phyloP scores from a whole-genome alignment of 1,140 invertebrate genomes.

The Trinorchestia longiramus region DNA sequence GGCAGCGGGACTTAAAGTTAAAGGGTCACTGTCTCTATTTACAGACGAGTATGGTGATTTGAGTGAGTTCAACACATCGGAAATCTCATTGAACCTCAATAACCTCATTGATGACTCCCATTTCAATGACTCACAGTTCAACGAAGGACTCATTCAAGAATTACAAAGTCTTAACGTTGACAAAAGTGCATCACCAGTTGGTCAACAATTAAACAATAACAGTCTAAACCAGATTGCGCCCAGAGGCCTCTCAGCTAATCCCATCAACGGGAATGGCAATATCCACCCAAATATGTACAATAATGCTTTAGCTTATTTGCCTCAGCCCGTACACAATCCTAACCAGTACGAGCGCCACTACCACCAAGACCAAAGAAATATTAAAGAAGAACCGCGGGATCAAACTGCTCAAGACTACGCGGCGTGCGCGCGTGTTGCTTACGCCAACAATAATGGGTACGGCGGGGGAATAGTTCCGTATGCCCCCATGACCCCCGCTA shows the following conservation, averaged over 20 bases:
- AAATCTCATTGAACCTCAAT: conserved; percentile 89
- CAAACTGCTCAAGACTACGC: conserved; percentile 71
- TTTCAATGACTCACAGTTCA: conserved; percentile 82
- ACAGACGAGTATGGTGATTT: conserved; percentile 75
- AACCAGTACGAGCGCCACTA: conserved; percentile 77
- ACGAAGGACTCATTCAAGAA: conserved; percentile 78
- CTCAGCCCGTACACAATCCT: conserved; percentile 87
- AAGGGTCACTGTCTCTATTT: conserved; percentile 68
- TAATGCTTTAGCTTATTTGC: conserved; percentile 82
- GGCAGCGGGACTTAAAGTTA: conserved; percentile 68
- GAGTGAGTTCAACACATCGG: conserved; percentile 85
- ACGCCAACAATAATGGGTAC: conserved; percentile 67
- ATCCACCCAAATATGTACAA: conserved; percentile 68
- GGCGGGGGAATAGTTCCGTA: conserved; percentile 59
- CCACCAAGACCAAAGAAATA: conserved; percentile 72
- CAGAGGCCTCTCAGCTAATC: conserved; percentile 63
- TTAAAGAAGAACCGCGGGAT: conserved; percentile 87
- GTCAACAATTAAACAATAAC: conserved; percentile 52
- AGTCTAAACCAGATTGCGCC: conserved; percentile 36
- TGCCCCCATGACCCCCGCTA: conserved; percentile 64
- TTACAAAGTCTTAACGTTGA: conserved; percentile 70
- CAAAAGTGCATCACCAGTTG: conserved; percentile 70
- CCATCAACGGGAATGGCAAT: conserved; percentile 61
- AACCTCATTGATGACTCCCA: conserved; percentile 89
- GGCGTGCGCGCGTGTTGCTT: conserved; percentile 68